Base-by-base conservation (phyloP, 1,140 invertebrate species). In the Drosophila punjabiensis region DNA sequence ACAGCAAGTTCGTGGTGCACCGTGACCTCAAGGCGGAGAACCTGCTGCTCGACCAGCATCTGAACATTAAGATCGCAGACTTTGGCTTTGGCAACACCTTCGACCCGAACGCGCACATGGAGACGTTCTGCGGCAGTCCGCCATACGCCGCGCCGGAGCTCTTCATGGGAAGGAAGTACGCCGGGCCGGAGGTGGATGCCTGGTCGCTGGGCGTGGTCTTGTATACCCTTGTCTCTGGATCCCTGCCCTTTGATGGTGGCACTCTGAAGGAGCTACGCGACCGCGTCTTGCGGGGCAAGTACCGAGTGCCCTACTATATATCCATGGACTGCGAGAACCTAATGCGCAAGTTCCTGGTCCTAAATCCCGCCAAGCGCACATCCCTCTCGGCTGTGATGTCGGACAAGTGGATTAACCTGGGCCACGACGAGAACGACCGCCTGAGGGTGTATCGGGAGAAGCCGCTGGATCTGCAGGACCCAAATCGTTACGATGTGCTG, bases 21-120 rank as follows among this genome's bases (percentile, higher is more conserved):
- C 97, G 99, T 94, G 95, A 96, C 93, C 95, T 96, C 79, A 96
- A 99, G 96, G 99, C 99, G 82, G 99, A 99, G 95, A 99, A 99
- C 94, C 95, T 99, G 87, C 94, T 99, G 79, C 94, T 99, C 90
- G 99, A 99, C 94, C 97, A 97, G 93, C 98, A 99, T 94, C 99
- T 99, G 98, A 99, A 99, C 94, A 99, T 99, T 83, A 99, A 99
- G 95, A 99, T 99, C 92, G 99, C 99, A 10, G 99, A 99, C 95
- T 99, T 99, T 94, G 99, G 99, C 55, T 99, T 99, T 94, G 99
- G 98, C 92, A 99, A 99, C 94, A 98, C 99, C 94, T 99, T 99
- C 94, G 98, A 98, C 61, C 98, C 98, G 18, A 99, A 99, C 61
- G 98, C 98, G 84, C 99, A 99, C 94, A 95, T 99, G 90, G 99